Evolutionary conservation across 2,888 invertebrate genomes (phyloP), one percentile per base, ranked within the genome.

Genomic region (Mythimna vitellina): DNA sequence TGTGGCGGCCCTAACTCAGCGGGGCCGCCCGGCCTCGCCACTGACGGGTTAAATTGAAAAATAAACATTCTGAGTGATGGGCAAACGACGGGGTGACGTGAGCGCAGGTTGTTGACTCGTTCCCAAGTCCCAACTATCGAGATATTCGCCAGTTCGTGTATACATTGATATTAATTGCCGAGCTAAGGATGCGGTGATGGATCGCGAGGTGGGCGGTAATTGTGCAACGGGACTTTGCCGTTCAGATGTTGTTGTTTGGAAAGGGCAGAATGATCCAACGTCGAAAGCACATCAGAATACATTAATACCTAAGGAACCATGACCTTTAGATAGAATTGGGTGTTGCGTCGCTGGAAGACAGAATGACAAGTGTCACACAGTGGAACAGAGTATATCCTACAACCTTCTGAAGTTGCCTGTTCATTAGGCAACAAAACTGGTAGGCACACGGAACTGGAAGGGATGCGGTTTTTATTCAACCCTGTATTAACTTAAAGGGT

Each of bases 1-100:
- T 96, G 96, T 95, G 96, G 96, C 93, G 93, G 91, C 96, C 95
- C 95, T 96, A 93, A 93, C 92, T 95, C 95, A 95, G 87, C 86
- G 87, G 38, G 85, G 86, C 88, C 86, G 86, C 87, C 85, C 86
- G 86, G 88, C 84, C 86, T 78, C 85, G 86, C 90, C 93, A 92
- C 91, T 94, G 94, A 94, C 93, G 93, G 93, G 91, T 89, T 89
- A 92, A 95, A 95, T 95, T 95, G 96, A 95, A 95, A 96, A 96
- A 96, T 95, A 96, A 96, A 96, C 95, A 95, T 89, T 83, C 90
- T 93, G 94, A 94, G 92, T 93, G 95, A 94, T 94, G 92, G 90
- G 87, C 87, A 86, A 89, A 89, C 85, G 88, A 86, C 87, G 83
- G 71, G 70, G 83, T 89, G 90, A 89, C 90, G 89, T 83, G 88